A percentile compares a stretch with the other conserved stretches of the same genome.
phyloP scores from a whole-genome alignment of 2,888 invertebrate species.

The Aphodius sticticus region DNA sequence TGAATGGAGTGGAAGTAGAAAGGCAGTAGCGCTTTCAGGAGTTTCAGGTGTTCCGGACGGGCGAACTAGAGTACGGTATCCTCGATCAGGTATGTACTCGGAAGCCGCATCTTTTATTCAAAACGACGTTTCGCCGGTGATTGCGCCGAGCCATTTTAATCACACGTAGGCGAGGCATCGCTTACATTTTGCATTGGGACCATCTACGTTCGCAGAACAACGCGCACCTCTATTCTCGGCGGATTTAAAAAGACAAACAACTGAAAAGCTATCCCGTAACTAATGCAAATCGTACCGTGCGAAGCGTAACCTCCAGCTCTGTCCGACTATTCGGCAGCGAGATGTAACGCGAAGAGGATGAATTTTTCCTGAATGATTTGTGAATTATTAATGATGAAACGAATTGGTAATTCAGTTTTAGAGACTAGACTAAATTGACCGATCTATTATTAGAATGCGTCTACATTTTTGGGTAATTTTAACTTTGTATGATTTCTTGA shows the following conservation, averaged over 20 bases:
- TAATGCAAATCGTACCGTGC: neutral
- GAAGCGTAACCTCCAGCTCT: too few relatives aligned
- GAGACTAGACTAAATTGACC: too few relatives aligned
- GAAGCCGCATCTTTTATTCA: constrained; percentile 28
- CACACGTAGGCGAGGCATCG: constrained; percentile 18
- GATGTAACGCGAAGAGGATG: too few relatives aligned
- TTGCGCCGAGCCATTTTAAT: constrained; percentile 27
- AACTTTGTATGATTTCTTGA: too few relatives aligned
- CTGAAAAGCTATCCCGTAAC: neutral
- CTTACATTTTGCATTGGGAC: constrained; percentile 17
- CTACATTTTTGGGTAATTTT: too few relatives aligned
- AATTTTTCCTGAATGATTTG: too few relatives aligned
- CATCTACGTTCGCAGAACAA: neutral
- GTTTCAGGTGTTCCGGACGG: neutral
- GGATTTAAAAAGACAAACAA: neutral
- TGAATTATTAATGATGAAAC: too few relatives aligned
- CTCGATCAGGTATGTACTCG: neutral
- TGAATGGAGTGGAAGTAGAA: neutral
- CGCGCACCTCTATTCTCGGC: neutral
- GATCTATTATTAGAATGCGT: too few relatives aligned
- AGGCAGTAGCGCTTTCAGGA: neutral
- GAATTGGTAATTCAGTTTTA: too few relatives aligned
- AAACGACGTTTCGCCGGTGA: constrained; percentile 13
- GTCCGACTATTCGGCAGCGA: too few relatives aligned
- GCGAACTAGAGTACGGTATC: neutral